Conservation (phyloP, 1,140 invertebrate genomes). For the Anagrus nilaparvatae region DNA sequence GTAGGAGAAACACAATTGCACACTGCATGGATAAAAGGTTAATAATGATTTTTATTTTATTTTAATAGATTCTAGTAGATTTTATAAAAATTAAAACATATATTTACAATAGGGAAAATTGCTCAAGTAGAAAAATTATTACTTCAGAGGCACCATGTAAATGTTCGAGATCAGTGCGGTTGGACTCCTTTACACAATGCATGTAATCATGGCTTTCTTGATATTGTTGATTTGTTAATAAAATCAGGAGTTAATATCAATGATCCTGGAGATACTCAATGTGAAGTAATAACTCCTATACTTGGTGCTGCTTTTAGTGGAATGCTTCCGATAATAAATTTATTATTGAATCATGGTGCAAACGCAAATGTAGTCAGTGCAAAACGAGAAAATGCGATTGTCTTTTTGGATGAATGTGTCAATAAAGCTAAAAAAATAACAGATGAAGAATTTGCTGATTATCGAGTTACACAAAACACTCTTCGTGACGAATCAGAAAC, state of each 20-base stretch:
- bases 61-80: too few relatives aligned
- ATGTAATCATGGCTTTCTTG: slow-evolving; percentile 70
- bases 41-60: neutral
- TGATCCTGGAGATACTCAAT: slow-evolving; percentile 69
- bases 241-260: slow-evolving; percentile 76
- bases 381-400: slow-evolving; percentile 40
- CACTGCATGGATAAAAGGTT: slow-evolving; percentile 73
- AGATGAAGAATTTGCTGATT: too few relatives aligned
- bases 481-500: slow-evolving; percentile 20
- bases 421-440: too few relatives aligned
- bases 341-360: slow-evolving; percentile 52
- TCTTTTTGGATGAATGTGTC: too few relatives aligned
- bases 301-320: slow-evolving; percentile 60
- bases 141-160: slow-evolving; percentile 73
- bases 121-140: slow-evolving; percentile 62
- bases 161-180: slow-evolving; percentile 76
- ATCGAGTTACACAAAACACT: too few relatives aligned
- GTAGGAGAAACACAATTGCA: slow-evolving; percentile 89
- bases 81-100: too few relatives aligned
- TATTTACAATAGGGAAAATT: slow-evolving; percentile 50
- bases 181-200: slow-evolving; percentile 95
- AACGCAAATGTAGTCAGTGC: slow-evolving; percentile 44
- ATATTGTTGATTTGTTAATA: slow-evolving; percentile 69
- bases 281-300: slow-evolving; percentile 64
- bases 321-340: slow-evolving; percentile 46